Evolutionary conservation across 92 coral and sea anemone genomes (phyloP).

Genomic region (Actinostola sp.): DNA sequence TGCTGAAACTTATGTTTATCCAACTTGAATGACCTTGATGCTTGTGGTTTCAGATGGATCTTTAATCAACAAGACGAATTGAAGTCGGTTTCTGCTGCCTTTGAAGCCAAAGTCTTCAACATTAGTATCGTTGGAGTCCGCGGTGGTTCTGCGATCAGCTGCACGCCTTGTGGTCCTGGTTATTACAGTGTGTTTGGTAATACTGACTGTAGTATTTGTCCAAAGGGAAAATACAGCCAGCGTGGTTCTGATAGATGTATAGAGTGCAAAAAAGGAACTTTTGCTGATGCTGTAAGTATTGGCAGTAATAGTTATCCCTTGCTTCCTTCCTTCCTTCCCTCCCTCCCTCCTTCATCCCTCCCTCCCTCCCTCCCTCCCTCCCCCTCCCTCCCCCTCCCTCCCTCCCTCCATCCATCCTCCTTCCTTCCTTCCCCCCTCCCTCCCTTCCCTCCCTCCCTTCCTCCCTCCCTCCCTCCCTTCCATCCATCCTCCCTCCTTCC

Average conservation of each 20-base stretch:
- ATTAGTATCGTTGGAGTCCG: constrained; percentile 73
- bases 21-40: neutral
- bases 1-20: neutral
- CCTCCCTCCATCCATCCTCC: no score
- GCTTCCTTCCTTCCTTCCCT: no score
- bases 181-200: constrained; percentile 47
- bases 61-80: constrained; percentile 76
- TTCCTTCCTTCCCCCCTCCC: no score
- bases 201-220: constrained; percentile 75
- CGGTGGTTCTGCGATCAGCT: constrained; percentile 66
- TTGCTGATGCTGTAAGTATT: constrained; percentile 65
- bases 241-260: constrained; percentile 57
- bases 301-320: no score
- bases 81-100: constrained; percentile 65
- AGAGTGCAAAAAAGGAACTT: constrained; percentile 46
- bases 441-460: no score
- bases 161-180: constrained; percentile 71
- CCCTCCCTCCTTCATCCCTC: no score
- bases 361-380: no score
- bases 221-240: constrained; percentile 51
- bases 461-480: no score
- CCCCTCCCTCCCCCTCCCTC: no score
- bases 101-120: constrained; percentile 67
- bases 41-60: constrained; percentile 54
- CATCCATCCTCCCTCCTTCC: no score